Conservation (phyloP, 2,888 invertebrate species). For the Agrochola litura region DNA sequence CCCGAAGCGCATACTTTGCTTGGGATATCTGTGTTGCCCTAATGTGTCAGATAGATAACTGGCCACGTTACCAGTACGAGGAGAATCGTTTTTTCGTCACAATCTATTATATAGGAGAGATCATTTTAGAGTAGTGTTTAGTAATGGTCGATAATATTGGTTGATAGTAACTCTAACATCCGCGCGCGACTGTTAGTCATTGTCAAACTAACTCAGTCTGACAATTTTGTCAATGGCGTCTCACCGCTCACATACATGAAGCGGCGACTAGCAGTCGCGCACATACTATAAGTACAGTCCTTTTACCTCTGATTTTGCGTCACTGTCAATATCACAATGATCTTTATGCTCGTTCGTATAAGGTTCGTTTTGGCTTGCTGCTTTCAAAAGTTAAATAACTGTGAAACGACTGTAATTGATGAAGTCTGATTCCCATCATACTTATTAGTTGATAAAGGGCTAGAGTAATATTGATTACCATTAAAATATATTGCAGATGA, state of each 20-base stretch:
- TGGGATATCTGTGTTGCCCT: neutral
- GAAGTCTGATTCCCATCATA: neutral
- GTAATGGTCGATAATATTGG: too few relatives aligned
- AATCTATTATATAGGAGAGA: neutral
- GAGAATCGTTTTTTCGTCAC: neutral
- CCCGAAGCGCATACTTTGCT: neutral
- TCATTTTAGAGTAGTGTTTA: neutral
- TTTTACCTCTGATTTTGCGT: neutral
- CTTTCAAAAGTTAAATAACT: neutral
- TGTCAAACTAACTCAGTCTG: too few relatives aligned
- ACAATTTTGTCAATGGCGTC: too few relatives aligned
- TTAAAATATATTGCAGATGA: slow-evolving; percentile 35
- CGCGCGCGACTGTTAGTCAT: too few relatives aligned
- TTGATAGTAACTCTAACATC: too few relatives aligned
- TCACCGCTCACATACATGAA: too few relatives aligned
- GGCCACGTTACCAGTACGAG: neutral
- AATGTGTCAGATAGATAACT: neutral
- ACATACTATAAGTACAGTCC: neutral
- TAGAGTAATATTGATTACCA: neutral
- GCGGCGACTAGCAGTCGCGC: too few relatives aligned
- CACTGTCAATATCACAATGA: neutral
- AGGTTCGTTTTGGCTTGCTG: neutral
- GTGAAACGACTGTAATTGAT: neutral
- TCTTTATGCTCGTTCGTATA: neutral
- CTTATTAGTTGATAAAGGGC: neutral